Evolutionary conservation across 2,888 invertebrate species (phyloP).

Genomic region (Apodemia hepburni): DNA sequence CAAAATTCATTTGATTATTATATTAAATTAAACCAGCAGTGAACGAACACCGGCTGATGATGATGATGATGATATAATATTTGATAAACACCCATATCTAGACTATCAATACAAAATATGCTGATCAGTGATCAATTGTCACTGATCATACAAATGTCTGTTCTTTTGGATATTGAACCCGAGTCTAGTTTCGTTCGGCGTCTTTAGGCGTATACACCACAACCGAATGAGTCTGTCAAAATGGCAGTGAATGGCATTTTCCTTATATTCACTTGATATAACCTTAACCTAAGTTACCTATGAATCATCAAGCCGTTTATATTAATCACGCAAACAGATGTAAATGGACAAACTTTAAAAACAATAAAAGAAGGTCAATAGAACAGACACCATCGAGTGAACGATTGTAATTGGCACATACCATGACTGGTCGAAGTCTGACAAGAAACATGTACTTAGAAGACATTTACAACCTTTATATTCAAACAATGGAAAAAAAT

Average conservation of each 20-base stretch:
- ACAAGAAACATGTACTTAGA: conserved; percentile 1
- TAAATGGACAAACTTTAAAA: conserved; percentile 2
- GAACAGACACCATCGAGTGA: conserved; percentile 12
- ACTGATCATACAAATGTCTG: too few species aligned
- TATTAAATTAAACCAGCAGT: too few species aligned
- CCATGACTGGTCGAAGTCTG: conserved; percentile 5
- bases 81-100: too few species aligned
- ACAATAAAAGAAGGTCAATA: conserved; percentile 15
- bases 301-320: conserved; percentile 8
- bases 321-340: conserved; percentile 5
- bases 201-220: too few species aligned
- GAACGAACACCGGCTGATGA: too few species aligned
- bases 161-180: too few species aligned
- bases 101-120: too few species aligned
- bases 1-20: too few species aligned
- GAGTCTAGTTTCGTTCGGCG: too few species aligned
- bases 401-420: conserved; percentile 11
- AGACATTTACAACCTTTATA: not conserved
- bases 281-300: conserved; percentile 2
- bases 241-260: not conserved
- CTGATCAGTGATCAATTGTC: too few species aligned
- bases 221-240: not conserved
- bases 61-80: too few species aligned
- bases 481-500: conserved; percentile 3
- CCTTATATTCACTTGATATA: conserved; percentile 2